Conservation (phyloP, 2,113 vertebrate genomes). For the Pyxicephalus adspersus region DNA sequence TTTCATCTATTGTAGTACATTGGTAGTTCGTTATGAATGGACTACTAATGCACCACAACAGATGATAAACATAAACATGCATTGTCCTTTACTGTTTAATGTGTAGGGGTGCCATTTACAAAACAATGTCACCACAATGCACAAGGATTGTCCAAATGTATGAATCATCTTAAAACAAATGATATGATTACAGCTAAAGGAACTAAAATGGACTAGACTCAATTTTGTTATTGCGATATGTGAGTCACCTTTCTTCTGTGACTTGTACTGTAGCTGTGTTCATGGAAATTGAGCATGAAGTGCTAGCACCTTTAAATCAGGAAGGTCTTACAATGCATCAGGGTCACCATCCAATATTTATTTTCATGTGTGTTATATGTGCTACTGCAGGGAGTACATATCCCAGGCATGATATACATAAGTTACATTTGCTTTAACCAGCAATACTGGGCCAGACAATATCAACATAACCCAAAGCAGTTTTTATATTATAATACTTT, state of each 20-base stretch:
- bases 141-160: constrained; percentile 4
- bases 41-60: no score
- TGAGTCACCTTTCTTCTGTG: constrained; percentile 14
- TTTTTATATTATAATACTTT: no score
- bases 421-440: no score
- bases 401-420: neutral
- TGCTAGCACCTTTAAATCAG: neutral
- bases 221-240: constrained; percentile 15
- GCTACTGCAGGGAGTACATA: neutral
- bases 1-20: no score
- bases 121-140: no score
- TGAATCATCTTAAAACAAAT: constrained; percentile 12
- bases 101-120: no score
- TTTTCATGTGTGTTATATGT: neutral
- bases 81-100: no score
- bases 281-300: constrained; percentile 15
- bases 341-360: neutral
- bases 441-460: neutral
- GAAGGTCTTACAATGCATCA: neutral
- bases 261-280: neutral
- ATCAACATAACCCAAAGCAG: neutral
- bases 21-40: no score
- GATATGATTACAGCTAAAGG: constrained; percentile 12
- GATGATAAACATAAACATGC: no score
- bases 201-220: constrained; percentile 1